Evolutionary conservation across 1,140 invertebrate genomes (phyloP).

Genomic region (Choristoneura fumiferana): DNA sequence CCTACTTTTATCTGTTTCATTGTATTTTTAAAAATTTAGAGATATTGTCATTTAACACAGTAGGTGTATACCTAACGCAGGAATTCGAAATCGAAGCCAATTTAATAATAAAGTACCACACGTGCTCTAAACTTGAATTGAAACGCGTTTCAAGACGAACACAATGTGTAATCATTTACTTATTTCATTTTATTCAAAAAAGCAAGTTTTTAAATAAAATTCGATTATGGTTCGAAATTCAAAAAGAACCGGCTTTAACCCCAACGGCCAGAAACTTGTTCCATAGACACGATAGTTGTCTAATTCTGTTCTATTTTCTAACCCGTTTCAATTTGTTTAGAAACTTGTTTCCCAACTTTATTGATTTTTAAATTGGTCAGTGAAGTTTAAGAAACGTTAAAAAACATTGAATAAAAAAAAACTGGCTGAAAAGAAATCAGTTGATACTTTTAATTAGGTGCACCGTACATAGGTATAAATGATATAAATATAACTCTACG

Average conservation of each 20-base stretch:
- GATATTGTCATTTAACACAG: too few species aligned
- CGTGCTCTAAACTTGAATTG: too few species aligned
- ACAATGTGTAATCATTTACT: conserved; percentile 1
- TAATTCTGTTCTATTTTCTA: conserved; percentile 5
- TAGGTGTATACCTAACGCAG: too few species aligned
- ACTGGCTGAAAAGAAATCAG: too few species aligned
- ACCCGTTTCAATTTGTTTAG: background rate
- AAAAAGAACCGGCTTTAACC: conserved; percentile 14
- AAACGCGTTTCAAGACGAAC: background rate
- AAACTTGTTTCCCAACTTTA: conserved; percentile 1
- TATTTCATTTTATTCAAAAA: background rate
- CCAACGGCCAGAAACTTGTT: conserved; percentile 4
- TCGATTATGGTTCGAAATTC: conserved; percentile 1
- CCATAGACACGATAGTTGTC: background rate
- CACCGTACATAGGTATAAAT: too few species aligned
- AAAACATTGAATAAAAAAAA: background rate
- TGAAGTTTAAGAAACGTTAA: background rate
- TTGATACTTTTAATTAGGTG: too few species aligned
- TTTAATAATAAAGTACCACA: too few species aligned
- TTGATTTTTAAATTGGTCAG: conserved; percentile 3
- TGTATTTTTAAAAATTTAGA: too few species aligned
- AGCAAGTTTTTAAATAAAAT: background rate
- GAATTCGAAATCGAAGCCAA: too few species aligned
- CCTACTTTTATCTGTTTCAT: too few species aligned
- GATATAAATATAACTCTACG: too few species aligned